Conservation (phyloP, 2,113 vertebrate genomes). For the Struthidea cinerea region DNA sequence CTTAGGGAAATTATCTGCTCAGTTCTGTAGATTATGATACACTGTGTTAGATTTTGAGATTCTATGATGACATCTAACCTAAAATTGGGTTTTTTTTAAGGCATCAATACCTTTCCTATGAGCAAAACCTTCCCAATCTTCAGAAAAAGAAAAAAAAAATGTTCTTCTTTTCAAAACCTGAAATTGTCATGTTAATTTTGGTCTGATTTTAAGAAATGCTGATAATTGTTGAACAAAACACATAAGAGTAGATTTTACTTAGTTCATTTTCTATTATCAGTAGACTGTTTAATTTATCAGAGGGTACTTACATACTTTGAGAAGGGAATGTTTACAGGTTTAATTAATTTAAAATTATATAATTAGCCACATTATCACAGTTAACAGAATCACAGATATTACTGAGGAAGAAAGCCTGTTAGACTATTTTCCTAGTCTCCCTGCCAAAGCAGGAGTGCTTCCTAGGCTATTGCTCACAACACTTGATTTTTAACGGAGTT, state of each 20-base stretch:
- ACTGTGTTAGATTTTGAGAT: not conserved
- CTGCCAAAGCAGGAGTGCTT: not conserved
- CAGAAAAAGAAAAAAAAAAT: not conserved
- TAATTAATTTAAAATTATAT: conserved; percentile 26
- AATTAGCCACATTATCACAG: conserved; percentile 25
- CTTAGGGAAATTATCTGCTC: not conserved
- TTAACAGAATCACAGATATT: conserved; percentile 24
- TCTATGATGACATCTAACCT: not conserved
- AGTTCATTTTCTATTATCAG: not conserved
- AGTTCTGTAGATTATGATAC: not conserved
- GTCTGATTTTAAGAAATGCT: not conserved
- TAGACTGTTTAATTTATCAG: not conserved
- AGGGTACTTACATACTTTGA: not conserved
- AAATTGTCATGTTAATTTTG: not conserved
- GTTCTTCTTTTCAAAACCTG: not conserved
- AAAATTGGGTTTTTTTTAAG: not conserved
- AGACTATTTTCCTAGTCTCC: not conserved
- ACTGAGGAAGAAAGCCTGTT: not conserved
- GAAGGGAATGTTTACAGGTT: conserved; percentile 20
- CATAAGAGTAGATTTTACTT: not conserved
- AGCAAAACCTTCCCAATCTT: not conserved
- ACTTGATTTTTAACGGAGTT: not conserved
- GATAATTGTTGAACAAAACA: not conserved
- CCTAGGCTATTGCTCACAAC: not conserved
- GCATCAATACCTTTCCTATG: not conserved